Conservation (phyloP, 2,888 invertebrate species). For the Drosophila formosana region DNA sequence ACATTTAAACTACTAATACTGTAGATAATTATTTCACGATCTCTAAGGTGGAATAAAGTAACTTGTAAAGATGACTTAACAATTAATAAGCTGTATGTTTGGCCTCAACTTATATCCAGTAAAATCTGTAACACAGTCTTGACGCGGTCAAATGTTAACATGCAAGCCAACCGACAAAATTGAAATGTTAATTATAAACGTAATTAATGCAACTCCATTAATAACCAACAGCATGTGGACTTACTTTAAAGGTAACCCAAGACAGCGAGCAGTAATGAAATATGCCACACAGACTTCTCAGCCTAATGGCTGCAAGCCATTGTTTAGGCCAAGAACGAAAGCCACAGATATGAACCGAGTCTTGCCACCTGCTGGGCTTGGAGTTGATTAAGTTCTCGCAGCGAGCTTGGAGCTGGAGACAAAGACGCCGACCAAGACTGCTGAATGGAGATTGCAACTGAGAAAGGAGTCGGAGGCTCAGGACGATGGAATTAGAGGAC, state of each 20-base stretch:
- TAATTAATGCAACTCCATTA: slow-evolving; percentile 9
- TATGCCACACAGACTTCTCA: slow-evolving; percentile 13
- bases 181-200: slow-evolving; percentile 6
- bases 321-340: slow-evolving; percentile 21
- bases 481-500: background rate
- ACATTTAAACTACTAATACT: too few species aligned
- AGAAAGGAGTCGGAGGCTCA: background rate
- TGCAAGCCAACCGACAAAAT: background rate
- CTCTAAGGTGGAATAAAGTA: background rate
- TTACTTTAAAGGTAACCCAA: background rate
- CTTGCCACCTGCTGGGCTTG: slow-evolving; percentile 44
- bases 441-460: background rate
- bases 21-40: too few species aligned
- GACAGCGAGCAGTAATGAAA: slow-evolving; percentile 17
- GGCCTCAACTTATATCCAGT: background rate
- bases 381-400: slow-evolving; percentile 42
- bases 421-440: background rate
- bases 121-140: background rate
- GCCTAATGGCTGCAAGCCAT: slow-evolving; percentile 17
- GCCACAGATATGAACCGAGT: slow-evolving; percentile 20
- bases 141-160: background rate
- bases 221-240: slow-evolving; percentile 3
- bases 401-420: background rate
- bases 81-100: background rate
- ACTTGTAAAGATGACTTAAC: background rate